Conservation (phyloP, 2,797 vertebrate genomes). For the Kryptopterus vitreolus region DNA sequence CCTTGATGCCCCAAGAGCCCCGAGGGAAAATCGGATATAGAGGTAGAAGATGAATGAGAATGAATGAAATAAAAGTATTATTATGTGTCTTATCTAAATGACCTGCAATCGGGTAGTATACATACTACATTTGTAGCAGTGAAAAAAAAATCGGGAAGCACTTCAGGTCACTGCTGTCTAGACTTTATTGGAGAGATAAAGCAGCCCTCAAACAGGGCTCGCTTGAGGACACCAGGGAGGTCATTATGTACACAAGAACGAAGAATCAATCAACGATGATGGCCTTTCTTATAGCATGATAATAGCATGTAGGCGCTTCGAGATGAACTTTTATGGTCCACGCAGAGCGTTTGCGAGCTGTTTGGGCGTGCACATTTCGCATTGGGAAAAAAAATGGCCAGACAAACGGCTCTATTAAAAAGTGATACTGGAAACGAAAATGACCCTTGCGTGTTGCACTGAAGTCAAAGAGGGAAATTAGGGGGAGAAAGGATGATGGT, state of each 20-base stretch:
- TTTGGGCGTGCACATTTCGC: background rate
- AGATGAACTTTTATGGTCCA: background rate
- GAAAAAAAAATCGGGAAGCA: background rate
- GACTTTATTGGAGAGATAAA: conserved; percentile 13
- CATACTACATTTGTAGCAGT: background rate
- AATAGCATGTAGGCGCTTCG: conserved; percentile 10
- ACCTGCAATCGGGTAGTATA: background rate
- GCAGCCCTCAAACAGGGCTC: no score
- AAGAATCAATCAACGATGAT: conserved; percentile 22
- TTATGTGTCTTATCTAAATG: background rate
- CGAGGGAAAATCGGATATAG: no score
- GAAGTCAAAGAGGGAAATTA: background rate
- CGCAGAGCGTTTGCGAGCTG: background rate
- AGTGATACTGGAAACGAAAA: conserved; percentile 31
- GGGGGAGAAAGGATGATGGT: background rate
- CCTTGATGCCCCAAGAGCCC: no score
- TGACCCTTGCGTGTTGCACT: background rate
- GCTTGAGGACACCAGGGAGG: background rate
- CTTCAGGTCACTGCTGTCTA: conserved; percentile 7
- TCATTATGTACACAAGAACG: conserved; percentile 4
- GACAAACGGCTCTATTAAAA: conserved; percentile 32
- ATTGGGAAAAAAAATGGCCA: conserved; percentile 2
- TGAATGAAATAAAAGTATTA: background rate
- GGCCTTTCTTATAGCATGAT: background rate
- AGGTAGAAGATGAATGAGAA: no score